These are phyloP conservation scores for Nicator chloris DNA, from an alignment of 2,113 vertebrate genomes.

Conservation along the genomic window DNA sequence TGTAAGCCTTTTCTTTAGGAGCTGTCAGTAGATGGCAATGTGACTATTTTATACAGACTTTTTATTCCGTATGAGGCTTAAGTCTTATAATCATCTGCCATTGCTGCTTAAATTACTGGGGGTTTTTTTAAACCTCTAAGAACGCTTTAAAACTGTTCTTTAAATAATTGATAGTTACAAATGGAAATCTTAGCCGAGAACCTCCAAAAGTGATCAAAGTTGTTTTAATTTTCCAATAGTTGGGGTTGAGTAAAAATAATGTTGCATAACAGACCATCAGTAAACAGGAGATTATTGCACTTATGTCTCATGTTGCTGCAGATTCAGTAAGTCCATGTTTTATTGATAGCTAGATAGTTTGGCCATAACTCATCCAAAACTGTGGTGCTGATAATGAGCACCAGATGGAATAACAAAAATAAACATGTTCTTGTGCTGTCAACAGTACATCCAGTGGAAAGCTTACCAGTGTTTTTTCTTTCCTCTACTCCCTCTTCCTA, in stretches of 20 bases:
- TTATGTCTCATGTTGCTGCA: background rate
- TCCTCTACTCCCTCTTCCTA: background rate
- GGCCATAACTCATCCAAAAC: background rate
- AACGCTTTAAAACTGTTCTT: constrained; percentile 71
- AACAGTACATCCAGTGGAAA: background rate
- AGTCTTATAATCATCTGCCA: constrained; percentile 59
- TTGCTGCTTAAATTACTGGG: constrained; percentile 68
- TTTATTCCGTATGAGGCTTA: constrained; percentile 25
- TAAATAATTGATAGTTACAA: constrained; percentile 81
- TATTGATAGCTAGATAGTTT: background rate
- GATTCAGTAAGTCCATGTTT: constrained; percentile 23
- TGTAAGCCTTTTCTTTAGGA: constrained; percentile 50
- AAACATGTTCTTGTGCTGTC: constrained; percentile 17
- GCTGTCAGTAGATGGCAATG: constrained; percentile 81
- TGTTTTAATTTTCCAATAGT: constrained; percentile 70
- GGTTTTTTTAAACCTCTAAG: constrained; percentile 53
- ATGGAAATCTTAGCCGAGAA: constrained; percentile 70
- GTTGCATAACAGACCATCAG: constrained; percentile 25
- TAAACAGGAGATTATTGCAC: constrained; percentile 37
- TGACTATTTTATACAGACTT: constrained; percentile 68
- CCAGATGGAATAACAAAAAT: constrained; percentile 50
- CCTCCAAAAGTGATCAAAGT: constrained; percentile 74
- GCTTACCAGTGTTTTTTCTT: background rate
- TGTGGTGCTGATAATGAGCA: constrained; percentile 15
- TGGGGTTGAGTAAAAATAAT: constrained; percentile 62